Evolutionary conservation across 2,113 vertebrate species (phyloP), one percentile per base, ranked within the genome.

Genomic region (Corythornis vintsioides): DNA sequence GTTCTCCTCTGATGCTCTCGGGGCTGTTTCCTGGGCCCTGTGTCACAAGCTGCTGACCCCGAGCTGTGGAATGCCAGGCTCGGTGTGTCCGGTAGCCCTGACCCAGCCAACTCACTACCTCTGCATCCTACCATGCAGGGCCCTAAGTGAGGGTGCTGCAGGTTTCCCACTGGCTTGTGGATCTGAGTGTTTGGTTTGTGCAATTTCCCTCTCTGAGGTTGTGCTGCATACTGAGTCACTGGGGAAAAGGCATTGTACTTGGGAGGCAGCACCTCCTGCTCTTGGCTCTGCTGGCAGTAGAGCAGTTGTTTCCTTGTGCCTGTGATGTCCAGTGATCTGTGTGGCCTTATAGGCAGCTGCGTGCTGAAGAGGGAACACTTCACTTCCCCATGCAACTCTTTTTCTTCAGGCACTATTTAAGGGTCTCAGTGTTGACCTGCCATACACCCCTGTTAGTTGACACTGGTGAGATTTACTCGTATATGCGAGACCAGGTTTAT

Each of bases 181-280:
- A n/a, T 60, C 43, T 52, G 29, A 25, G 4, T 26, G 42, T 17
- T 75, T 47, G 0, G 3, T 26, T n/a, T 70, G n/a, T 43, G 26
- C 16, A 2, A 10, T 29, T 40, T 33, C 24, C 3, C 13, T 26
- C 29, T 45, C 15, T 15, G 48, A 43, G 50, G 43, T 0, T 1
- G 35, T 1, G 5, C 48, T 83, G 22, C 17, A 6, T 7, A 2
- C 11, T 17, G 35, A 29, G 19, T n/a, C 2, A 1, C 3, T 13
- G 52, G 11, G 53, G 72, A 38, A 35, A 26, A 76, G 25, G 13
- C 4, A 1, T 5, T 17, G 21, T 22, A 7, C 7, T 6, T 14
- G 16, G 26, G 29, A 64, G 17, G 12, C 26, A 76, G 38, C 6
- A 38, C 17, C 82, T 89, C 38, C 6, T 20, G 50, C 28, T 21